Base-by-base conservation (phyloP, 2,888 invertebrate species). In the Epiblema foenella region DNA sequence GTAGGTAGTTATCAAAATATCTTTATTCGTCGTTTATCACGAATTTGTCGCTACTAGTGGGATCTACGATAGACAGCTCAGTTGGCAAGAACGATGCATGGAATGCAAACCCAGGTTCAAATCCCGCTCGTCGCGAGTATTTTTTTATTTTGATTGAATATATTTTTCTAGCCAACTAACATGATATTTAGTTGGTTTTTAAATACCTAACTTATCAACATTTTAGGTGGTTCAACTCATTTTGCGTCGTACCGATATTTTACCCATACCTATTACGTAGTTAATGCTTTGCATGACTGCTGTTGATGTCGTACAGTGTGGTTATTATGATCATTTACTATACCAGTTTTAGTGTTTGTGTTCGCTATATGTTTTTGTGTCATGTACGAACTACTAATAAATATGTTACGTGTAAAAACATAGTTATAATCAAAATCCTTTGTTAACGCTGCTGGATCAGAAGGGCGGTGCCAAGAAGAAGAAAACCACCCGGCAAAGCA, bases 381-480 rank as follows among this genome's bases (percentile, higher is more conserved):
- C 5, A 37, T 57, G 56, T 57, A 11, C 29, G 17, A 39, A 39
- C n/a, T 33, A 46, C 49, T 69, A 49, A 39, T 15, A 18, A 68
- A 33, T 29, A 29, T 69, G 33, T 42, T 29, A 18, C n/a, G 20
- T 39, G 18, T 66, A 33, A 29, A 52, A 18, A 17, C 39, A 24
- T 11, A 42, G 12, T 20, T 20, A n/a, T 24, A 15, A 37, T 68
- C 42, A 68, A 66, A 66, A 69, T 76, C 77, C 37, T 78, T 67
- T 83, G 77, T 84, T 81, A 77, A 80, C 77, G 79, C 79, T 79
- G 79, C 83, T 75, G 80, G 77, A 82, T 76, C 58, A 82, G 24
- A 80, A 82, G 78, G 75, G 76, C 11, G 81, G 80, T 2, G 73
- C 76, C 62, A 79, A 77, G 60, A 82, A 84, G 57, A 46, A 46